Base-by-base conservation (phyloP, 2,797 vertebrate species). In the Clarias pachynema region DNA sequence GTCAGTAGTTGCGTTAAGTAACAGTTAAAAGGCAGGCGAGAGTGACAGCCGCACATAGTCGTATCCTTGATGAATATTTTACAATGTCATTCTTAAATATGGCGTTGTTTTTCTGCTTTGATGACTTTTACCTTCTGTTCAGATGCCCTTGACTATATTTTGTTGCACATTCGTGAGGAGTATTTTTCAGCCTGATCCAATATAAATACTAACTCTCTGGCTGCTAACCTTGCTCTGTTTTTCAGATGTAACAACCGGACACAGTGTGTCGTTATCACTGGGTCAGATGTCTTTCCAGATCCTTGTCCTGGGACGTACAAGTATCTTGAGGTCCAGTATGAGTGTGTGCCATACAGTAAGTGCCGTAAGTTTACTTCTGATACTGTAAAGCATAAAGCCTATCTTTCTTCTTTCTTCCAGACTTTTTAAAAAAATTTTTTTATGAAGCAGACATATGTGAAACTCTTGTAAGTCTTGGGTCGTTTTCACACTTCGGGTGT, bases 311-410 rank as follows among this genome's bases (percentile, higher is more conserved):
- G 98, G 94, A 99, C 98, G 85, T 99, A 99, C 95, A 99, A 99
- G 94, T 99, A 99, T 89, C 97, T 99, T 95, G 98, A 99, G 96
- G 98, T 99, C 95, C 98, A 99, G 90, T 99, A 99, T 96, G 98
- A 99, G 95, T 99, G 98, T 96, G 98, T 99, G 93, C 98, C 98
- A 92, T 99, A 99, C 94, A 99, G 98, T 99, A 98, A 99, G 98
- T 99, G 97, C 94, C 85, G 83, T 34, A 37, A 37, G 34, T 69
- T 20, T 57, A 63, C 16, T 70, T 73, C 72, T 44, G 24, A 31
- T 44, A 18, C 6, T 24, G 22, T 29, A 26, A 53, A 49, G 26
- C n/a, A 14, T 60, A 24, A 60, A 57, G 26, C 57, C 31, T 37
- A 37, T 62, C 60, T 15, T 37, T 5, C 56, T 60, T 62, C 60